Evolutionary conservation across 2,888 invertebrate species (phyloP), one percentile per base, ranked within the genome.

Genomic region (Ferdinandea cuprea): DNA sequence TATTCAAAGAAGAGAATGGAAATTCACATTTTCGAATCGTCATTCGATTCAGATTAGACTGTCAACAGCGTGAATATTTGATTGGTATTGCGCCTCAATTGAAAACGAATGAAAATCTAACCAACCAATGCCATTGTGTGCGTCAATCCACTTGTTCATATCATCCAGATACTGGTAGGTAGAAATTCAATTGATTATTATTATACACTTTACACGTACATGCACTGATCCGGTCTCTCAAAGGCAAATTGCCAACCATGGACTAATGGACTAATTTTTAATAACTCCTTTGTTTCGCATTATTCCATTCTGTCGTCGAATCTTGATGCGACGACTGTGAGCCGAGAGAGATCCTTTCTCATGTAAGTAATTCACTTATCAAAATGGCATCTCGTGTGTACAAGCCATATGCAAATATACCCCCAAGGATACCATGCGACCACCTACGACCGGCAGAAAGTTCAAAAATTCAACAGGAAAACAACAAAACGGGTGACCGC

Each of bases 341-440:
- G 25, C 8, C 35, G 50, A 40, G 28, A 40, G 40, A 30, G 52
- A 63, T 72, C 54, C 72, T 52, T 54, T 63, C 54, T 35, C 63
- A 56, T 73, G 73, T 65, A 56, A 73, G 73, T 65, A 65, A 73
- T 73, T 73, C 56, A 65, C 56, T 73, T 73, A 73, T 65, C 56
- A 54, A 28, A 52, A 54, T 63, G 44, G 13, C 44, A 63, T 73
- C 63, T 54, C 32, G 13, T 56, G 46, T 48, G 30, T 56, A 30
- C n/a, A 28, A 25, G 40, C 40, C 56, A 40, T 73, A 56, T 73
- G 65, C 73, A 73, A 73, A 73, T 48, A 56, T 73, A 46, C 56
- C 65, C 54, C 28, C 40, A 73, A 59, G 52, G 59, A 7, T 48
- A 15, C n/a, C n/a, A n/a, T n/a, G n/a, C n/a, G n/a, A n/a, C n/a